Evolutionary conservation across 2,797 vertebrate genomes (phyloP).

Genomic region (Dendrocincla tyrannina): DNA sequence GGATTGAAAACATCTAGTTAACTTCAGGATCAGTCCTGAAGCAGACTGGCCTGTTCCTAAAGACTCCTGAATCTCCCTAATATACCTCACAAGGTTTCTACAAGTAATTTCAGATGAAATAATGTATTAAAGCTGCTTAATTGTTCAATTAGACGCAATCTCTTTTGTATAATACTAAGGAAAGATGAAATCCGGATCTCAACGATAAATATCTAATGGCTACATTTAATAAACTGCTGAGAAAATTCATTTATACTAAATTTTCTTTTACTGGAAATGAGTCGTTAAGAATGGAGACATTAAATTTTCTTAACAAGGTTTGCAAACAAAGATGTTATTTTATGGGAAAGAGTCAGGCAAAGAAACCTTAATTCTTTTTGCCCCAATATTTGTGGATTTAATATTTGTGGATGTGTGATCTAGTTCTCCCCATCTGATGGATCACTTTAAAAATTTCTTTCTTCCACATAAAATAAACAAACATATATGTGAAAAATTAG

Average conservation of each 20-base stretch:
- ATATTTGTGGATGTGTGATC: neutral
- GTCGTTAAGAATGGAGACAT: constrained; percentile 38
- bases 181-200: neutral
- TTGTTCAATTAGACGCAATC: constrained; percentile 21
- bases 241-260: constrained; percentile 35
- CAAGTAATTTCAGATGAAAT: neutral
- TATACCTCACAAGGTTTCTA: neutral
- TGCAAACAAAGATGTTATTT: constrained; percentile 11
- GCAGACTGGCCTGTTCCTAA: neutral
- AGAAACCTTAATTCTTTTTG: constrained; percentile 4
- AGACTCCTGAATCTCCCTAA: neutral
- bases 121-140: neutral
- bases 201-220: neutral
- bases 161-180: neutral
- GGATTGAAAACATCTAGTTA: neutral
- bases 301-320: constrained; percentile 40
- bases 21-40: neutral
- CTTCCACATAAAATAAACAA: too few species aligned
- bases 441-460: too few species aligned
- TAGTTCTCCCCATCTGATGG: neutral
- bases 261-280: constrained; percentile 60
- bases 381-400: neutral
- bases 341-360: neutral
- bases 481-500: neutral
- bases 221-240: constrained; percentile 37